Evolutionary conservation across 2,797 vertebrate genomes (phyloP).

Genomic region (Remorina albescens): DNA sequence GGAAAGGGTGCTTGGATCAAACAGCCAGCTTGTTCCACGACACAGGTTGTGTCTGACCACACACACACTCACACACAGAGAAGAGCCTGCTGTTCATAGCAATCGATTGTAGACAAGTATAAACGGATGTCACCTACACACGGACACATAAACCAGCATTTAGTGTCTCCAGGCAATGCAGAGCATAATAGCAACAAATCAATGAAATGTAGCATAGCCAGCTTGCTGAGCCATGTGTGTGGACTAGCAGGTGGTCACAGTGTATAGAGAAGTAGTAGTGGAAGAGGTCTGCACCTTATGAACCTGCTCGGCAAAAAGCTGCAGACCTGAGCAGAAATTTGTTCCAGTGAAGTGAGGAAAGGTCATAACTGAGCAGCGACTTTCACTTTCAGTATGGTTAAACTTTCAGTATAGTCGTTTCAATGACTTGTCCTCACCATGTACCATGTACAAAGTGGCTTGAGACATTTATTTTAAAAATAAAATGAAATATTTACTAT

Average conservation of each 20-base stretch:
- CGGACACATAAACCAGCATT: slow-evolving; percentile 51
- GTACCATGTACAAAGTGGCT: slow-evolving; percentile 17
- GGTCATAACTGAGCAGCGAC: slow-evolving; percentile 16
- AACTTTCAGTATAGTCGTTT: slow-evolving; percentile 28
- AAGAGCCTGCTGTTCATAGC: slow-evolving; percentile 37
- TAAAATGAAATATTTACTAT: slow-evolving; percentile 32
- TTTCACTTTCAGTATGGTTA: slow-evolving; percentile 18
- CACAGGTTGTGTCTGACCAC: slow-evolving; percentile 32
- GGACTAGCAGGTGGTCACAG: slow-evolving; percentile 27
- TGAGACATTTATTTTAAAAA: slow-evolving; percentile 37
- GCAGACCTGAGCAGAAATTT: background rate
- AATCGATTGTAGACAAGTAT: slow-evolving; percentile 50
- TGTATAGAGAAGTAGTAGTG: slow-evolving; percentile 16
- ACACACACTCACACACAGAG: slow-evolving; percentile 29
- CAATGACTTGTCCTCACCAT: slow-evolving; percentile 29
- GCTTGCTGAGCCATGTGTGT: slow-evolving; percentile 21
- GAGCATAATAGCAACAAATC: slow-evolving; percentile 56
- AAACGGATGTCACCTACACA: slow-evolving; percentile 62
- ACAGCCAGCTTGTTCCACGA: slow-evolving; percentile 37
- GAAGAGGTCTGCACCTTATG: slow-evolving; percentile 15
- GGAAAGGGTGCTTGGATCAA: slow-evolving; percentile 27
- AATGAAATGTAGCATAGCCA: slow-evolving; percentile 34
- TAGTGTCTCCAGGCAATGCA: slow-evolving; percentile 59
- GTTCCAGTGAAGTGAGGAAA: slow-evolving; percentile 14
- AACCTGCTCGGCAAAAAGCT: slow-evolving; percentile 4